phyloP scores from a whole-genome alignment of 1,140 invertebrate genomes.

The Drosophila bocqueti region DNA sequence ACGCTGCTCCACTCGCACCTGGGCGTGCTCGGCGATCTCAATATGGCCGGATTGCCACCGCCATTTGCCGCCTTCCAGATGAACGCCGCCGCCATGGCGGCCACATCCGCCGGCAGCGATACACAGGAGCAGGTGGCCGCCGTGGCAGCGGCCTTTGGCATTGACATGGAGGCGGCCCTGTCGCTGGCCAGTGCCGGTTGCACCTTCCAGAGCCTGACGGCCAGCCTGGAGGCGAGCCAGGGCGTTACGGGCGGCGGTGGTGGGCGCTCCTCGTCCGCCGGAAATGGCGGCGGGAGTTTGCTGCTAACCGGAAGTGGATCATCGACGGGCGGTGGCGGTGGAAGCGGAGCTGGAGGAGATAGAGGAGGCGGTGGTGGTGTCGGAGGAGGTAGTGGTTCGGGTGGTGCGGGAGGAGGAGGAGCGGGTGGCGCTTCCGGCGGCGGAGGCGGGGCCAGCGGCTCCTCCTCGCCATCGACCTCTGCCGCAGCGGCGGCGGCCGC shows the following conservation, averaged over 20 bases:
- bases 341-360: conserved; percentile 28
- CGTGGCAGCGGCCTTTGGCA: conserved; percentile 68
- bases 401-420: conserved; percentile 19
- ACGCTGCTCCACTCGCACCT: conserved; percentile 85
- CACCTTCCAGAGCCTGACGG: conserved; percentile 64
- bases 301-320: conserved; percentile 10
- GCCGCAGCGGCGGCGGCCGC: conserved; percentile 73
- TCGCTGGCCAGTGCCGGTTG: conserved; percentile 85
- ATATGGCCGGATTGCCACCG: conserved; percentile 84
- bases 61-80: conserved; percentile 85
- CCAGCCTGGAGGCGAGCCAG: conserved; percentile 46
- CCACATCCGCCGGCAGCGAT: conserved; percentile 84
- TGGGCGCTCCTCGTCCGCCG: conserved; percentile 30
- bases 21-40: conserved; percentile 81
- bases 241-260: conserved; percentile 16
- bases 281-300: conserved; percentile 28
- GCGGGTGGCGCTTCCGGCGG: conserved; percentile 34
- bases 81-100: conserved; percentile 83
- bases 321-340: conserved; percentile 22
- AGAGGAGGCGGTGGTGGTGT: conserved; percentile 29
- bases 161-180: conserved; percentile 81
- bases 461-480: conserved; percentile 76
- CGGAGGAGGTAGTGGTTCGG: conserved; percentile 28
- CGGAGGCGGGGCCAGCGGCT: conserved; percentile 49
- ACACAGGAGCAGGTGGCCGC: conserved; percentile 86